These are phyloP conservation scores for Sipunculus nudus DNA, from an alignment of 2,888 invertebrate genomes.

Conservation along the genomic window DNA sequence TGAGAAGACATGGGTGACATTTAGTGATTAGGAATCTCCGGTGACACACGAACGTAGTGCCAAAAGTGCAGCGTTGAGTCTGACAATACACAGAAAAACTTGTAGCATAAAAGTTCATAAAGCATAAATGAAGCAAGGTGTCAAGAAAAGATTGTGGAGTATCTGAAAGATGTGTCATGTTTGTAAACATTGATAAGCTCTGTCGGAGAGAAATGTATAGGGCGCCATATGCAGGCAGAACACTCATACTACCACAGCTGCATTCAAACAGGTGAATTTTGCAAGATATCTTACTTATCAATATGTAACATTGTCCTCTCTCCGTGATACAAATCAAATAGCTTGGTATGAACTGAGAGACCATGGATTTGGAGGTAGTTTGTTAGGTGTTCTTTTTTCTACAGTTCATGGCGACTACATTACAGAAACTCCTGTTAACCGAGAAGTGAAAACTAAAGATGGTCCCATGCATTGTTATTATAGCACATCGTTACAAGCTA, in stretches of 20 bases:
- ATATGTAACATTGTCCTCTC: not conserved
- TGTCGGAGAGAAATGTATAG: not conserved
- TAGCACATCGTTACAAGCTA: too few species aligned
- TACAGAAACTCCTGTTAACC: not conserved
- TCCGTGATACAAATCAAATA: not conserved
- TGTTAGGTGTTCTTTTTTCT: not conserved
- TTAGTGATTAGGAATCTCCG: conserved; percentile 3
- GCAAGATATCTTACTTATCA: conserved; percentile 3
- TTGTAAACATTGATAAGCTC: too few species aligned
- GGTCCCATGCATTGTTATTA: too few species aligned
- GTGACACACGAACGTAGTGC: too few species aligned
- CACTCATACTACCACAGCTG: too few species aligned
- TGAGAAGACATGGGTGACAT: not conserved
- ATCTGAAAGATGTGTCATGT: too few species aligned
- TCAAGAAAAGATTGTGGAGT: too few species aligned
- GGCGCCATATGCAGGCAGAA: not conserved
- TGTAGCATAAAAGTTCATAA: too few species aligned
- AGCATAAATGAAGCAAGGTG: too few species aligned
- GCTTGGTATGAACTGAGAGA: not conserved
- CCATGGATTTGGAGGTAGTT: not conserved
- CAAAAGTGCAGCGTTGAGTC: too few species aligned
- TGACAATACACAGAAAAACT: too few species aligned
- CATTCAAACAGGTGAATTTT: not conserved
- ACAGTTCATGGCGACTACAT: not conserved
- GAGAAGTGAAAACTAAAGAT: conserved; percentile 4